Conservation (phyloP, 2,113 vertebrate species). For the Rhinopomastus cyanomelas region DNA sequence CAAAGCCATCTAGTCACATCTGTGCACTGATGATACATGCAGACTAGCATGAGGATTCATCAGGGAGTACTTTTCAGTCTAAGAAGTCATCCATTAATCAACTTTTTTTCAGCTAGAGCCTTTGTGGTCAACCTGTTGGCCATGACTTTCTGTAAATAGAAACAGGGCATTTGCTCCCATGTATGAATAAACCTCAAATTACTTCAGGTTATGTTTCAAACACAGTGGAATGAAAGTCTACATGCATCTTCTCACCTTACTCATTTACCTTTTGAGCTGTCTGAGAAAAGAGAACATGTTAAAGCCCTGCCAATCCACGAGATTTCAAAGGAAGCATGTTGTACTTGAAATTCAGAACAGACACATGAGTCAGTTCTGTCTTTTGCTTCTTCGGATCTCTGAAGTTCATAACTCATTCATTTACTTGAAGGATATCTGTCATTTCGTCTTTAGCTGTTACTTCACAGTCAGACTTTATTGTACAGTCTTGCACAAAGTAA, state of each 20-base stretch:
- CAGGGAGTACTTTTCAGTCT: not conserved
- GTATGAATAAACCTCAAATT: not conserved
- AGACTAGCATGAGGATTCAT: not conserved
- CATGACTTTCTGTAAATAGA: not conserved
- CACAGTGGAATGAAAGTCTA: not conserved
- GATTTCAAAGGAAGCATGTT: not conserved
- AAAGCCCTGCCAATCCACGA: not conserved
- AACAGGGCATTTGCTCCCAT: not conserved
- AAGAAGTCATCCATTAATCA: not conserved
- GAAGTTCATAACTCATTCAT: not conserved
- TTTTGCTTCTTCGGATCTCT: not conserved
- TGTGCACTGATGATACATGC: not conserved
- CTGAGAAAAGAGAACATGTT: not conserved
- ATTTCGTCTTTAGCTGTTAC: not conserved
- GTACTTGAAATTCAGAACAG: slow-evolving; percentile 11
- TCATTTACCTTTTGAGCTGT: not conserved
- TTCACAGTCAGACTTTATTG: not conserved
- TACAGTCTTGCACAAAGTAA: not conserved
- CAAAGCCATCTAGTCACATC: not conserved
- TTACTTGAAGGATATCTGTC: slow-evolving; percentile 2
- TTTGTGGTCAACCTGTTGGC: not conserved
- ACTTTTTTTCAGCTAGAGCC: not conserved
- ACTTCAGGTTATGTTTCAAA: not conserved
- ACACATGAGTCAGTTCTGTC: not conserved
- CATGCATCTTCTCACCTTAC: not conserved